These are phyloP conservation scores for Callipepla californica DNA, from an alignment of 2,113 vertebrate species.

Conservation along the genomic window DNA sequence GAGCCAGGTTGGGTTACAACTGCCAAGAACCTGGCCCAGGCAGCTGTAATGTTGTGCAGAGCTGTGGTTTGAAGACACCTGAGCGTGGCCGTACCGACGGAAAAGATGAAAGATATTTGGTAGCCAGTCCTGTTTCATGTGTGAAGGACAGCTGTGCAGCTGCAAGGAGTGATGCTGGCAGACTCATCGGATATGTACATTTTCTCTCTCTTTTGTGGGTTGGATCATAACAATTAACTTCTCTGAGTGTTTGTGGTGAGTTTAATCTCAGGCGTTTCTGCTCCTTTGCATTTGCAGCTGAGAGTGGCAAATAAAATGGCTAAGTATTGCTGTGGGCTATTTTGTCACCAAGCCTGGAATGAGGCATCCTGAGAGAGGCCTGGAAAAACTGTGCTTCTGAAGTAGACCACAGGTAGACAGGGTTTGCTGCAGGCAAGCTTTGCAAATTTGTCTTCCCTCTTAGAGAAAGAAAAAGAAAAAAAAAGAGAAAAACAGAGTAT, in stretches of 20 bases:
- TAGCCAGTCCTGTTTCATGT: neutral
- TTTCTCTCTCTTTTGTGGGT: slow-evolving; percentile 46
- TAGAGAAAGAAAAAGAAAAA: neutral
- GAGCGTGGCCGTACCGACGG: neutral
- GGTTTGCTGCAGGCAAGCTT: neutral
- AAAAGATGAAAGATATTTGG: neutral
- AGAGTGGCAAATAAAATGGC: slow-evolving; percentile 29
- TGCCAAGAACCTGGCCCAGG: neutral
- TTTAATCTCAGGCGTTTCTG: neutral
- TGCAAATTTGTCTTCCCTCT: neutral
- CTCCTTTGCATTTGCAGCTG: slow-evolving; percentile 18
- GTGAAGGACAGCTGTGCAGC: slow-evolving; percentile 54
- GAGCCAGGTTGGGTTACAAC: slow-evolving; percentile 2
- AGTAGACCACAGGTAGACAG: neutral
- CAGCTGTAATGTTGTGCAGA: neutral
- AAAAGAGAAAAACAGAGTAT: neutral
- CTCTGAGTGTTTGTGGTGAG: slow-evolving; percentile 18
- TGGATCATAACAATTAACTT: slow-evolving; percentile 26
- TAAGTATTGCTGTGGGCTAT: neutral
- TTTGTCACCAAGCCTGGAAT: slow-evolving; percentile 19
- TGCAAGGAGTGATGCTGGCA: neutral
- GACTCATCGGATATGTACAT: neutral
- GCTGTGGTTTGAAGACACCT: slow-evolving; percentile 17
- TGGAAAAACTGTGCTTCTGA: slow-evolving; percentile 26
- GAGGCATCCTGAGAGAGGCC: neutral